Evolutionary conservation across 1,140 invertebrate genomes (phyloP), one percentile per base, ranked within the genome.

Genomic region (Probaryconus sp.): DNA sequence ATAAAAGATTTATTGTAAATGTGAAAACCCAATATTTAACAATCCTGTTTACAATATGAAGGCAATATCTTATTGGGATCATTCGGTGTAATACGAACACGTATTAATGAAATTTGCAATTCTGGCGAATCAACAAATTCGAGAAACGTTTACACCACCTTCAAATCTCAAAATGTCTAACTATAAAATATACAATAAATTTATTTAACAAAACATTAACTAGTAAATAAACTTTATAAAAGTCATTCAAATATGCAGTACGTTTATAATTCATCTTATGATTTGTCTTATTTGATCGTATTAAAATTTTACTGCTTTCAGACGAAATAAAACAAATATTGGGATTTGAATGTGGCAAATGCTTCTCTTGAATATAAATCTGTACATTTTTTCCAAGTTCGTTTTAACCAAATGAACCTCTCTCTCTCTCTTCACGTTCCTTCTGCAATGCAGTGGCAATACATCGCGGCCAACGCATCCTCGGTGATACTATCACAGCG

Each of bases 401-500:
- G 17, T 47, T 17, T 63, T 18, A 26, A n/a, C 30, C 40, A 20
- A 55, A 53, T 30, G 28, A 58, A 13, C 30, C 35, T 14, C 31
- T 16, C 26, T 6, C 18, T n/a, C n/a, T n/a, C n/a, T n/a, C 3
- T 51, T 47, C 58, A 51, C 58, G 68, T 65, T 53, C 20, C 33
- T 30, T 3, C 55, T 60, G 61, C 53, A 58, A 58, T 64, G 60
- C 60, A 58, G 68, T 72, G 30, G 60, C 68, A 64, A 64, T 51
- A 64, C 20, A 31, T 72, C 60, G 53, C 37, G 43, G 9, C 42
- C 14, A 30, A 51, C 64, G 42, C 42, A 56, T 50, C 24, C 20
- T 31, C 18, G 33, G 28, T 47, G 56, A 56, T 47, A 60, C 33
- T 72, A 72, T 72, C 69, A 72, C 69, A 72, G 61, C 28, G 33